These are phyloP conservation scores for Acipenser transmontanus DNA, from an alignment of 2,797 vertebrate genomes.

Conservation along the genomic window DNA sequence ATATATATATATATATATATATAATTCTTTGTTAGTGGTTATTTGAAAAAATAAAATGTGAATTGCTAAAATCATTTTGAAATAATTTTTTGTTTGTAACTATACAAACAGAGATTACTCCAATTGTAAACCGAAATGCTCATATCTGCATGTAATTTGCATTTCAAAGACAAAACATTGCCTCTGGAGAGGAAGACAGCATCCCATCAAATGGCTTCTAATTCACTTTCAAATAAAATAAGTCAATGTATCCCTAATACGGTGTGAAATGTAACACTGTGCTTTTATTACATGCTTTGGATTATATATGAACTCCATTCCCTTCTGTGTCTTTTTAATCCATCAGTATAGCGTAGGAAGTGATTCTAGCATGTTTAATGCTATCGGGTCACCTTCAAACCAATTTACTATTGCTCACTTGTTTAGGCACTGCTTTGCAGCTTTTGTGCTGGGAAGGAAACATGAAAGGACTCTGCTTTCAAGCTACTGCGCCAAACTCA, in stretches of 20 bases:
- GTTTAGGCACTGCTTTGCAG: neutral
- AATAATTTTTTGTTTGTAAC: neutral
- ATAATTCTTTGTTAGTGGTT: too few relatives aligned
- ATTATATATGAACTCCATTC: neutral
- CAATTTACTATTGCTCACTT: neutral
- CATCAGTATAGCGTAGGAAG: neutral
- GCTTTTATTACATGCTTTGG: neutral
- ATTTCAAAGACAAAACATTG: conserved; percentile 3
- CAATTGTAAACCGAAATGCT: neutral
- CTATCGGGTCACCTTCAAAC: neutral
- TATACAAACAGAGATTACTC: neutral
- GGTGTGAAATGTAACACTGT: neutral
- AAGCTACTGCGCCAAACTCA: neutral
- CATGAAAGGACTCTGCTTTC: neutral
- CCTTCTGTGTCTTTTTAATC: neutral
- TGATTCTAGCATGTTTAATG: neutral
- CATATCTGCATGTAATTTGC: conserved; percentile 7
- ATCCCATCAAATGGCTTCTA: neutral
- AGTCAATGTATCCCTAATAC: neutral
- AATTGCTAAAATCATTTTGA: neutral
- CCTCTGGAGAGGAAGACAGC: neutral
- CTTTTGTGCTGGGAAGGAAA: conserved; percentile 1
- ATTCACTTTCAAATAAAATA: conserved; percentile 1
- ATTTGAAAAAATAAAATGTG: too few relatives aligned
- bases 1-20: too few relatives aligned